Evolutionary conservation across 30 jellyfish, hydroid and myxozoan species (phyloP), one percentile per base, ranked within the genome.

Genomic region (Aurelia coerulea): DNA sequence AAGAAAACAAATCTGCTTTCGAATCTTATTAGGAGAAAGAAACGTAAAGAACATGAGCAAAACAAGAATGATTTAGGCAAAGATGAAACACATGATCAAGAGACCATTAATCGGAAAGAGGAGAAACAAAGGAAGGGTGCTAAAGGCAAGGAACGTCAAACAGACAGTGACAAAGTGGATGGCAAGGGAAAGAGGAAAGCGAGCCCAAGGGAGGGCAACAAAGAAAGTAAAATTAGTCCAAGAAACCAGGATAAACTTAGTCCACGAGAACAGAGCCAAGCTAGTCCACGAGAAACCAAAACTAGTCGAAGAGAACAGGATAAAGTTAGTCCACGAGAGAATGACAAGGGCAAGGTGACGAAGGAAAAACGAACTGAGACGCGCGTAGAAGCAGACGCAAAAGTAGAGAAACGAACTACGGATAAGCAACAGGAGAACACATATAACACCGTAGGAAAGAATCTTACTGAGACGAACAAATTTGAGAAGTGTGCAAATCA

Each of bases 11-110:
- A 39, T 13, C 19, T 76, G 53, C n/a, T 86, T 3, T 67, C 90
- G 3, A 79, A 86, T 76, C 69, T 76, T 34, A 84, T 84, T 0
- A 84, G 88, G 18, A 73, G 65, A 35, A 84, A 84, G 76, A 84
- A 53, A 42, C 32, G 62, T 59, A 79, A 72, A 3, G 65, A 39
- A 74, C 56, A 46, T 19, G 41, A 17, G n/a, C 34, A 71, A 35
- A 53, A 16, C 10, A 29, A 68, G 23, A 68, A 11, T 15, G 52
- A 68, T 5, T 15, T 68, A 16, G 4, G 8, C 46, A 15, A 74
- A 51, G n/a, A 11, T 29, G 51, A 74, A 16, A 52, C 70, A 14
- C 13, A 18, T 15, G 72, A 3, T 46, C 51, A 6, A 49, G 18
- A 74, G 56, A 46, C 56, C 15, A 32, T 60, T 3, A 60, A 10